Evolutionary conservation across 2,888 invertebrate species (phyloP).

Genomic region (Pristionchus japonicus): DNA sequence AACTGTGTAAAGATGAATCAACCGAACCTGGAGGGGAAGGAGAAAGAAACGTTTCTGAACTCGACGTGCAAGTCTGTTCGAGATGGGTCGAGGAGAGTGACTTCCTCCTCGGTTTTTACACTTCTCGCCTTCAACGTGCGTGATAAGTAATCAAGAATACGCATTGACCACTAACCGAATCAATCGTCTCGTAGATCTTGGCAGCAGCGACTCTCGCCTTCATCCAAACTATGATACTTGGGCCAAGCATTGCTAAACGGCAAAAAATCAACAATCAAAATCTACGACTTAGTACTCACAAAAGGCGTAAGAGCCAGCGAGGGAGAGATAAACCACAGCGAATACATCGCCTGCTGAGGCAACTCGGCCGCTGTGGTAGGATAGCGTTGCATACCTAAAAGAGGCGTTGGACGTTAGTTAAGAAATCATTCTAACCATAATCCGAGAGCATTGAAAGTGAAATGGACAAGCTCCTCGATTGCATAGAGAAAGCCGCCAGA

Average conservation of each 20-base stretch:
- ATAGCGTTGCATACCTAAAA: not conserved
- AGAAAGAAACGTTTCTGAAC: not conserved
- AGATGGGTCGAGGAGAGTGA: not conserved
- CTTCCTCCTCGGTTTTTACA: not conserved
- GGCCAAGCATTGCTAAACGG: not conserved
- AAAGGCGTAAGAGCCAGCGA: not conserved
- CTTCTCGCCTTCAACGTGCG: not conserved
- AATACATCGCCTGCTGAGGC: not conserved
- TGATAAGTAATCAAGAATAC: too few relatives aligned
- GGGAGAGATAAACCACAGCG: not conserved
- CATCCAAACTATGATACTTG: not conserved
- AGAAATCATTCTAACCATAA: not conserved
- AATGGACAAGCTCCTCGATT: not conserved
- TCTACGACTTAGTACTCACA: not conserved
- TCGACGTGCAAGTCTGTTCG: slow-evolving; percentile 4
- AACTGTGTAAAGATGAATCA: not conserved
- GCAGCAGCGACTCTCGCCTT: slow-evolving; percentile 23
- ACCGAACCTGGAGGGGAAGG: slow-evolving; percentile 4
- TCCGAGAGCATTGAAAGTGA: not conserved
- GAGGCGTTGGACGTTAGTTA: not conserved
- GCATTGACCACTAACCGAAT: not conserved
- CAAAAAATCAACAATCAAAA: too few relatives aligned
- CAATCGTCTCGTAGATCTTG: slow-evolving; percentile 18
- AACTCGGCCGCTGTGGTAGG: not conserved
- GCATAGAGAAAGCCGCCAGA: not conserved